Evolutionary conservation across 2,113 vertebrate species (phyloP).

Genomic region (Tauraco erythrolophus): DNA sequence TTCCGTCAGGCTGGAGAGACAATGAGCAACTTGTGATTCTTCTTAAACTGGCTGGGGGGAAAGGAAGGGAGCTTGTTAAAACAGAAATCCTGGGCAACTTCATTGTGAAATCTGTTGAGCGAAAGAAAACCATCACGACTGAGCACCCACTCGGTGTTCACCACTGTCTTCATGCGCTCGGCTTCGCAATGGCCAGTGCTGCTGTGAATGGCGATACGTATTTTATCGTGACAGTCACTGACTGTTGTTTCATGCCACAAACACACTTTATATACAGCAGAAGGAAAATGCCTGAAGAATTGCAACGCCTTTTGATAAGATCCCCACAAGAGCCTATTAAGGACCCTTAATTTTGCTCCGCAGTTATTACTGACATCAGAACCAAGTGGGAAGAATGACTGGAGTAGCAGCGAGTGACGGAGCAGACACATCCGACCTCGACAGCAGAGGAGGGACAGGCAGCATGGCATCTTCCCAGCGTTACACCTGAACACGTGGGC

Average conservation of each 20-base stretch:
- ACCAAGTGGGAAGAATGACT: accelerated
- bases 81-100: neutral
- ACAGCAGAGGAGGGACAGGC: accelerated
- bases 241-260: neutral
- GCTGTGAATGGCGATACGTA: accelerated
- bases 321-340: neutral
- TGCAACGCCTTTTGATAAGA: neutral
- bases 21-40: accelerated
- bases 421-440: accelerated
- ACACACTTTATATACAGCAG: neutral
- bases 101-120: no score
- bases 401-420: accelerated
- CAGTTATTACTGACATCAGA: neutral
- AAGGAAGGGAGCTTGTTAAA: neutral
- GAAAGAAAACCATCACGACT: accelerated
- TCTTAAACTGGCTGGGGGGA: neutral
- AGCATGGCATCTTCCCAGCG: neutral
- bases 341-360: neutral
- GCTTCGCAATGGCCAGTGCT: accelerated
- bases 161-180: accelerated
- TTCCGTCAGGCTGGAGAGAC: neutral
- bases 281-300: neutral
- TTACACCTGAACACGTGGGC: neutral
- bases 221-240: neutral
- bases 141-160: neutral